Evolutionary conservation across 2,797 vertebrate genomes (phyloP).

Genomic region (Benthosema pterotum): DNA sequence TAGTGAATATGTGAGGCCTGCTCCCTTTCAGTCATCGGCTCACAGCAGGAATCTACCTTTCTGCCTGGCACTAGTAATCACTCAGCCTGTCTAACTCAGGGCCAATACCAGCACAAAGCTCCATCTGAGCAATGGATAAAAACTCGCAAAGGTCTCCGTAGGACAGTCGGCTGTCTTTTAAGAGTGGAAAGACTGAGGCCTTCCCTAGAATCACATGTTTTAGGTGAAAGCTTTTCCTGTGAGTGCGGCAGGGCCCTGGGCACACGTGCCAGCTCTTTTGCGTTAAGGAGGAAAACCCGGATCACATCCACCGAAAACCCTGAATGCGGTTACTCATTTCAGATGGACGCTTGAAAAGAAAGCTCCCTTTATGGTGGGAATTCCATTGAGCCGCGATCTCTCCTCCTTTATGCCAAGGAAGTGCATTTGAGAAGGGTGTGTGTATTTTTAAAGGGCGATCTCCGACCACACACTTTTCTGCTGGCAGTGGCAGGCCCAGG

Average conservation of each 20-base stretch:
- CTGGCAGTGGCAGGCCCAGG: slow-evolving; percentile 42
- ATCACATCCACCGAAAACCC: slow-evolving; percentile 25
- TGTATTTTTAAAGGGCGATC: slow-evolving; percentile 69
- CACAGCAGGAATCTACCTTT: background rate
- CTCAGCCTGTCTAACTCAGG: background rate
- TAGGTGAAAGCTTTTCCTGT: background rate
- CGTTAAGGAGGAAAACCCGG: slow-evolving; percentile 19
- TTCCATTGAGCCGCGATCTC: slow-evolving; percentile 53
- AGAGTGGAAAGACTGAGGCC: slow-evolving; percentile 9
- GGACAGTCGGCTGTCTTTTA: slow-evolving; percentile 1
- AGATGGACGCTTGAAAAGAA: slow-evolving; percentile 56
- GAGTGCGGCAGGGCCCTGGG: background rate
- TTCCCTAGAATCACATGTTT: slow-evolving; percentile 16
- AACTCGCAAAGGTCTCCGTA: background rate
- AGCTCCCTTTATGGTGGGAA: slow-evolving; percentile 63
- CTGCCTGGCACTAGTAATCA: background rate
- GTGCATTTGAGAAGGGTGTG: slow-evolving; percentile 73
- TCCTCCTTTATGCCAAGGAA: slow-evolving; percentile 55
- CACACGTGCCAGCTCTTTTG: background rate
- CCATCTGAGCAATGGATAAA: background rate
- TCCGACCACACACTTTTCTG: slow-evolving; percentile 67
- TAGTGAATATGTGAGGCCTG: too few relatives aligned
- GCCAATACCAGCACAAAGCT: background rate
- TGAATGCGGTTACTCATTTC: slow-evolving; percentile 52
- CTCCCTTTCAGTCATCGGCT: background rate